Evolutionary conservation across 2,113 vertebrate species (phyloP).

Genomic region (Grantiella picta): DNA sequence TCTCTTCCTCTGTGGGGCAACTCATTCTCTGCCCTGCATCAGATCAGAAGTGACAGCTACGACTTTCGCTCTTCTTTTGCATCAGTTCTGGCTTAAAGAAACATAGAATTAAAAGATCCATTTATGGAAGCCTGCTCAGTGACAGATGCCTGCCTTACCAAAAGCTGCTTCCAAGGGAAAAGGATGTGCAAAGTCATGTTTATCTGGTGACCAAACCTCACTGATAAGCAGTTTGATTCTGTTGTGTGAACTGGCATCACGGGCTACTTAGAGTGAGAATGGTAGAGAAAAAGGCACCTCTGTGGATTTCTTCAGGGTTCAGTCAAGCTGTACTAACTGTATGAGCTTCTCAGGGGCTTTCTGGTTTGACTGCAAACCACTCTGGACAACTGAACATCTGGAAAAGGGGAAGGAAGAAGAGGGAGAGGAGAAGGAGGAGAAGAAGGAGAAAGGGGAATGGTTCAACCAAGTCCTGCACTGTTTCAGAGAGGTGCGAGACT

Average conservation of each 20-base stretch:
- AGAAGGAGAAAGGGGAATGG: not conserved
- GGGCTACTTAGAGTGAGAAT: not conserved
- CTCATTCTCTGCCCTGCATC: not conserved
- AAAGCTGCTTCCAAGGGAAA: not conserved
- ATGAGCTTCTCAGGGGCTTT: not conserved
- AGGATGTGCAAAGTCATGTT: not conserved
- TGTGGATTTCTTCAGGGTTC: not conserved
- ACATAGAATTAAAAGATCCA: not conserved
- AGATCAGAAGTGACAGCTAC: fast-evolving
- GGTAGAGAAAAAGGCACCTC: not conserved
- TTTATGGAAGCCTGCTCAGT: not conserved
- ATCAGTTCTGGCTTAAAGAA: not conserved
- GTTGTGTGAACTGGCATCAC: not conserved
- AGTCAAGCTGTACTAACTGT: not conserved
- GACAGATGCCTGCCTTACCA: not conserved
- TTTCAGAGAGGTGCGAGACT: not conserved
- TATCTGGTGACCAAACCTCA: not conserved
- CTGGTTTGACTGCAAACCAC: not conserved
- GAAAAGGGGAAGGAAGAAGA: not conserved
- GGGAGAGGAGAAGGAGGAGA: not conserved
- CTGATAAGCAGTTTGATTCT: not conserved
- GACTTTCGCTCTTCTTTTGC: not conserved
- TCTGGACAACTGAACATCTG: not conserved
- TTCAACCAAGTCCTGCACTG: not conserved
- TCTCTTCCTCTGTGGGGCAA: not conserved